Base-by-base conservation (phyloP, 2,888 invertebrate species). In the Clostera curtula region DNA sequence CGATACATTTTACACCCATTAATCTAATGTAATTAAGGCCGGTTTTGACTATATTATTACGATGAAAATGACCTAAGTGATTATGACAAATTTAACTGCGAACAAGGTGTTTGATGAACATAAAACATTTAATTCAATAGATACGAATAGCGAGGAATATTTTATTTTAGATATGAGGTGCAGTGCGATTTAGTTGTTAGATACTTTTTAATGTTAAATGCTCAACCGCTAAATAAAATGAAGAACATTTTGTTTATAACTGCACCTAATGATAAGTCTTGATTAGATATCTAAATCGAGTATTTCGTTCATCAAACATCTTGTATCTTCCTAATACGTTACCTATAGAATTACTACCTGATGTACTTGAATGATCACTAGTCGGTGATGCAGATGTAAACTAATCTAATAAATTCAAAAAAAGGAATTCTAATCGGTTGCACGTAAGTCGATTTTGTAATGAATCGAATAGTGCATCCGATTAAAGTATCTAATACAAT, bases 31-130 rank as follows among this genome's bases (percentile, higher is more conserved):
- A 61, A 50, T 69, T 75, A 77, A 77, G 82, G 77, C 76, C 74
- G 73, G 80, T 64, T 73, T 72, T 71, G 71, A 73, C 75, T 82
- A 80, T 56, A 58, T 77, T 79, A 79, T 71, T 62, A n/a, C 57
- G 58, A 72, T 72, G 64, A 56, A 67, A 64, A 59, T 61, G 61
- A 65, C 35, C 56, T 61, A 49, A 54, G 55, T 55, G 56, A 48
- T 46, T 41, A 50, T 59, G 59, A 60, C 31, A 45, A 50, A 52
- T 43, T 56, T 38, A 43, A 55, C 56, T 68, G 71, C 68, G 29
- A 72, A 75, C 76, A 79, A 65, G 68, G 72, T 77, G 75, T 77
- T 79, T 72, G 75, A 77, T n/a, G n/a, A n/a, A n/a, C n/a, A n/a
- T 62, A 66, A 71, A 63, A 51, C 31, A 53, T 61, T 49, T 54